phyloP scores from a whole-genome alignment of 1,140 invertebrate species.

The Lordiphosa collinella region DNA sequence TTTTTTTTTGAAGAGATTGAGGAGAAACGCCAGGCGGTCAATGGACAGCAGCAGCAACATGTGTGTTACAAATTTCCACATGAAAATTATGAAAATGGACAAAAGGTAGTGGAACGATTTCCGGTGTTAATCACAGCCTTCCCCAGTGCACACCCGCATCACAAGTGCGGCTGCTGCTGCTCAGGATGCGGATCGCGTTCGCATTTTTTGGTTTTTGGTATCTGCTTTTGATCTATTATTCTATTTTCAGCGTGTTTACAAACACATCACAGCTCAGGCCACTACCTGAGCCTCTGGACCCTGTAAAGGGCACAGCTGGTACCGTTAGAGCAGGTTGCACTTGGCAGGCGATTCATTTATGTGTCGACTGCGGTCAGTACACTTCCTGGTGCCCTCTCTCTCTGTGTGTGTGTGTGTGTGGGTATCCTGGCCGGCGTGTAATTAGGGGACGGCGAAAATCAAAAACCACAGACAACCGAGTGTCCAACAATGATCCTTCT shows the following conservation, averaged over 20 bases:
- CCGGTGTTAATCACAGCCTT: slow-evolving; percentile 40
- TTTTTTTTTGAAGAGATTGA: slow-evolving; percentile 28
- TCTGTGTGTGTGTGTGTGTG: no score
- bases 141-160: slow-evolving; percentile 30
- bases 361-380: slow-evolving; percentile 62
- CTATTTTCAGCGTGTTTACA: slow-evolving; percentile 70
- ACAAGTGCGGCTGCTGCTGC: slow-evolving; percentile 27
- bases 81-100: slow-evolving; percentile 45
- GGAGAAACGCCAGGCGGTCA: slow-evolving; percentile 37
- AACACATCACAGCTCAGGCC: slow-evolving; percentile 58
- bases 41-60: slow-evolving; percentile 39
- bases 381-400: no score
- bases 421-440: slow-evolving; percentile 2
- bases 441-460: slow-evolving; percentile 35
- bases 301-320: slow-evolving; percentile 62
- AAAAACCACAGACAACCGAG: slow-evolving; percentile 27
- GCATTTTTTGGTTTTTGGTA: slow-evolving; percentile 8
- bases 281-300: slow-evolving; percentile 10
- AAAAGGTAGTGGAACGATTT: slow-evolving; percentile 20
- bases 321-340: slow-evolving; percentile 59
- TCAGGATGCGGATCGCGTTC: slow-evolving; percentile 9
- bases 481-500: slow-evolving; percentile 24
- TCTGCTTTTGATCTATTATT: slow-evolving; percentile 71
- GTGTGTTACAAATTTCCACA: slow-evolving; percentile 68
- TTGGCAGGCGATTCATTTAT: slow-evolving; percentile 67